phyloP scores from a whole-genome alignment of 2,888 invertebrate genomes.

The Apotomis capreana region DNA sequence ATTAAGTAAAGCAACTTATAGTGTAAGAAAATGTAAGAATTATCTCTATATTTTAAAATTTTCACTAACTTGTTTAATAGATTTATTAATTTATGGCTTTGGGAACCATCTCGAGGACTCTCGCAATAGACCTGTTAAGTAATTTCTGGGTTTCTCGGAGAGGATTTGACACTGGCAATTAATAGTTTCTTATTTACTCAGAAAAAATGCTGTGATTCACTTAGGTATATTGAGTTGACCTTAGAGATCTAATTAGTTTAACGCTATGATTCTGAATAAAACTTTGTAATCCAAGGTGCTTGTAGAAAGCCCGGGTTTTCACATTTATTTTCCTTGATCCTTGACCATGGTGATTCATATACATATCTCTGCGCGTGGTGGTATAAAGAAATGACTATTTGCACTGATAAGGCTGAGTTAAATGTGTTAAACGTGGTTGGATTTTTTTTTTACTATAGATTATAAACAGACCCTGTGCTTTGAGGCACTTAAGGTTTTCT shows the following conservation, averaged over 20 bases:
- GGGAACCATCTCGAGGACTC: neutral
- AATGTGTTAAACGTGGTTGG: neutral
- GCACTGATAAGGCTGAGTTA: neutral
- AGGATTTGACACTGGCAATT: conserved; percentile 21
- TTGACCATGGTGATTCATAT: neutral
- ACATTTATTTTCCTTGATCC: conserved; percentile 4
- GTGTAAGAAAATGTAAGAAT: too few relatives aligned
- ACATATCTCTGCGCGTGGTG: neutral
- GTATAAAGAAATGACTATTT: conserved; percentile 8
- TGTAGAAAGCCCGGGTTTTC: conserved; percentile 16
- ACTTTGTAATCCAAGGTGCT: neutral
- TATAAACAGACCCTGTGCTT: neutral
- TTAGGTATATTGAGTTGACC: conserved; percentile 2
- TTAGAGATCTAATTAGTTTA: conserved; percentile 2
- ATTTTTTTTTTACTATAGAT: neutral
- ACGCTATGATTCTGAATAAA: neutral
- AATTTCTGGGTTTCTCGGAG: neutral
- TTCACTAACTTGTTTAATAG: too few relatives aligned
- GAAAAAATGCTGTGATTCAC: conserved; percentile 21
- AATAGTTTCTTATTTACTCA: neutral
- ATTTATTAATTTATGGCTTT: too few relatives aligned
- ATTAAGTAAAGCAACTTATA: conserved; percentile 4
- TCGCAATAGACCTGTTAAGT: neutral
- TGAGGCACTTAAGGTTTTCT: neutral
- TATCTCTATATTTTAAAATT: too few relatives aligned